These are phyloP conservation scores for Corythaeola cristata DNA, from an alignment of 2,113 vertebrate species.

Conservation along the genomic window DNA sequence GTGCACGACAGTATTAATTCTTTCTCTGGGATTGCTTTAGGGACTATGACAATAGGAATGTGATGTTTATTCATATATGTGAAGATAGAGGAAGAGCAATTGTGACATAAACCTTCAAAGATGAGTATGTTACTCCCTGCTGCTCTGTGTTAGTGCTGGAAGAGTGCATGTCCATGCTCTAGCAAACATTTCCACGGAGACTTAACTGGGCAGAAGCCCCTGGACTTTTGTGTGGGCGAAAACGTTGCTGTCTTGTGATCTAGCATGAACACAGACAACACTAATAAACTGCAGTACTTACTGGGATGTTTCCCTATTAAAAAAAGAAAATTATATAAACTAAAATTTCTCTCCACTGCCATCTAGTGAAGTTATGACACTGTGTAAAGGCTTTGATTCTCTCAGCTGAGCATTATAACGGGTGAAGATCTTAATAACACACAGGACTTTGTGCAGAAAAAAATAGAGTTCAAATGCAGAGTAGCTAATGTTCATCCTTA, in stretches of 20 bases:
- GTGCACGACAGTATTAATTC: not conserved
- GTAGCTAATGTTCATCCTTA: not conserved
- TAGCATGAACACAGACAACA: not conserved
- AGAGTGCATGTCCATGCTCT: rapidly evolving
- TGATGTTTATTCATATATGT: not conserved
- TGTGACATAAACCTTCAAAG: not conserved
- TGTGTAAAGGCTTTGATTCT: not conserved
- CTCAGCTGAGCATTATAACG: not conserved
- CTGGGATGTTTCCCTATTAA: not conserved
- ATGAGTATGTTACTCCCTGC: not conserved
- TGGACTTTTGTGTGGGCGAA: not conserved
- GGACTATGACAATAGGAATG: not conserved
- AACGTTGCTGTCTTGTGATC: not conserved
- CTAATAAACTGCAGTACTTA: not conserved
- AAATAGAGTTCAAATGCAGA: not conserved
- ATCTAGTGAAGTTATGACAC: conserved; percentile 19
- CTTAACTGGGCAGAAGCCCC: not conserved
- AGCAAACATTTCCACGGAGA: rapidly evolving
- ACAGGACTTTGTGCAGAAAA: not conserved
- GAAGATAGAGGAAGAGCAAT: not conserved
- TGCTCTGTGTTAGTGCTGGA: not conserved
- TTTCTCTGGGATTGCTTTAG: not conserved
- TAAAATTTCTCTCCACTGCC: conserved; percentile 39
- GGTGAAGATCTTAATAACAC: not conserved
- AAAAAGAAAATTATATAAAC: not conserved